phyloP scores from a whole-genome alignment of 1,140 invertebrate species.

The Ephestia elutella region DNA sequence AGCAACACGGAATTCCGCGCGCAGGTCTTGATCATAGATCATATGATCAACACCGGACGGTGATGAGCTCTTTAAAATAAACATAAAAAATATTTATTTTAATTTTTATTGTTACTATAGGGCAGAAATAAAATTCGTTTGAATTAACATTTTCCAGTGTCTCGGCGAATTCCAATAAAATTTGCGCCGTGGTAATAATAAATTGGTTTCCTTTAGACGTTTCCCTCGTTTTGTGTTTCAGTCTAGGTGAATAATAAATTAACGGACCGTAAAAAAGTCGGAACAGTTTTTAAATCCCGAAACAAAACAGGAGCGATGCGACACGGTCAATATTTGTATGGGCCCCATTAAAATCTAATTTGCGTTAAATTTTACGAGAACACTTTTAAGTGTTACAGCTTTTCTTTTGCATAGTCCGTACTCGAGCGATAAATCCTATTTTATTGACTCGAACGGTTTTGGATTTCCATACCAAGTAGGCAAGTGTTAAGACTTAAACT shows the following conservation, averaged over 20 bases:
- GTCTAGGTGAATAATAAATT: slow-evolving; percentile 17
- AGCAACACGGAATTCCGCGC: no score
- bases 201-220: slow-evolving; percentile 7
- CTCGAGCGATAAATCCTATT: slow-evolving; percentile 6
- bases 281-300: slow-evolving; percentile 18
- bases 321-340: slow-evolving; percentile 23
- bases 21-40: no score
- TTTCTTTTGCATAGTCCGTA: slow-evolving; percentile 22
- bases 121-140: not conserved
- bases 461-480: slow-evolving; percentile 6
- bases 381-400: slow-evolving; percentile 17
- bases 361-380: slow-evolving; percentile 27
- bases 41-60: no score
- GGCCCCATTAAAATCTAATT: slow-evolving; percentile 32
- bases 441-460: slow-evolving; percentile 5
- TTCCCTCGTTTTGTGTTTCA: slow-evolving; percentile 9
- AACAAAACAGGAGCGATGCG: slow-evolving; percentile 9
- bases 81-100: no score
- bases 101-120: not conserved
- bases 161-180: not conserved
- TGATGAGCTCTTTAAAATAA: no score
- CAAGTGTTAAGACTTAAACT: no score
- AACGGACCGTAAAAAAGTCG: slow-evolving; percentile 11
- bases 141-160: not conserved
- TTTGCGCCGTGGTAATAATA: not conserved